Base-by-base conservation (phyloP, 2,113 vertebrate species). In the Bothrops jararaca region DNA sequence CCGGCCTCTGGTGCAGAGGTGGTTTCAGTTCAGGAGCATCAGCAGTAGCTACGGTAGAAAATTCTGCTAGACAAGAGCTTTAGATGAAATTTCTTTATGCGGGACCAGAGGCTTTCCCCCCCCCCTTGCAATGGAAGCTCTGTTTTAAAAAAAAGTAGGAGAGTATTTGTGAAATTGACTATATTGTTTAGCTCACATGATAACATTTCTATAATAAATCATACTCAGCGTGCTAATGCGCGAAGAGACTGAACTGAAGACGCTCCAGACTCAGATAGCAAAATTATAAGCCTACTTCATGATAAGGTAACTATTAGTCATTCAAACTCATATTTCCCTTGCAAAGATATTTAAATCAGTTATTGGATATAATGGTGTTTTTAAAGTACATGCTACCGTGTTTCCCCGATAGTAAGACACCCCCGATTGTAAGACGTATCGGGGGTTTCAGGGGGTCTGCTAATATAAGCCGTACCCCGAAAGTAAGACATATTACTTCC, bases 201-300 rank as follows among this genome's bases (percentile, higher is more conserved):
- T 99, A 99, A 99, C 99, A 99, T 99, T 99, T 99, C 98, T 99
- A 99, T 98, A 99, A 99, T 99, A 99, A 99, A 99, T 99, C 99
- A 99, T 99, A 99, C 99, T 99, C 99, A 99, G 99, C 99, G 99
- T 99, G 99, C 99, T 99, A 98, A 99, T 98, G 99, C 99, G 99
- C 98, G 99, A 99, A 99, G 99, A 99, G 99, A 99, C 99, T 99
- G 99, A 99, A 99, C 99, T 98, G 99, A 99, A 99, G 99, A 99
- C 99, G 98, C 99, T 99, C 98, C 99, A 99, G 99, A 99, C 99
- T 98, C 98, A 98, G 98, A 99, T 99, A 99, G 98, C 99, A 99
- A 99, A 99, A 99, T 99, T 98, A 99, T 99, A 99, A 99, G 98
- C 98, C 99, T 99, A 98, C 99, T 98, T 98, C 99, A 98, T 98